These are phyloP conservation scores for Steatornis caripensis DNA, from an alignment of 2,113 vertebrate genomes.

Conservation along the genomic window DNA sequence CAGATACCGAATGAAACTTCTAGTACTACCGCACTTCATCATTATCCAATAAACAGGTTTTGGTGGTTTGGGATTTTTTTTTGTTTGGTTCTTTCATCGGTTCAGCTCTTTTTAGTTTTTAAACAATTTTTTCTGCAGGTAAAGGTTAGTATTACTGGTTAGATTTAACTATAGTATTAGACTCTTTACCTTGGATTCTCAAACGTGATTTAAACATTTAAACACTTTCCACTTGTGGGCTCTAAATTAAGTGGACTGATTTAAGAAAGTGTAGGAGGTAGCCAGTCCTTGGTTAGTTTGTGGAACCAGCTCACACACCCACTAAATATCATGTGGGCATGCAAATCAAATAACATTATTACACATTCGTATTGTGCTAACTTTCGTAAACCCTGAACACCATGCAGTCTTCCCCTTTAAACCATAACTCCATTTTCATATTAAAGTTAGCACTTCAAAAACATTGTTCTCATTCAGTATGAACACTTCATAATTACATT, in stretches of 20 bases:
- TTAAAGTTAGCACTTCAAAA: conserved; percentile 63
- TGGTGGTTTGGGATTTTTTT: neutral
- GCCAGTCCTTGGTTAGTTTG: neutral
- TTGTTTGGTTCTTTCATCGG: neutral
- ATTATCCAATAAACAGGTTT: neutral
- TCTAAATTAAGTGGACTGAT: neutral
- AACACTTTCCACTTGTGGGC: neutral
- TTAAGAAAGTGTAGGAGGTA: neutral
- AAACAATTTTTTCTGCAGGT: neutral
- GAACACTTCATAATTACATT: conserved; percentile 74
- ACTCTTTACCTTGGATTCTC: neutral
- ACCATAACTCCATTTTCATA: conserved; percentile 38
- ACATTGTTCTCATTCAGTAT: conserved; percentile 57
- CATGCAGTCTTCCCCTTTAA: conserved; percentile 11
- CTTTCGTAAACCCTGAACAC: neutral
- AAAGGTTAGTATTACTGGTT: neutral
- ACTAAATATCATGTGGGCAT: neutral
- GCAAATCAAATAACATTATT: neutral
- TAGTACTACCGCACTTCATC: neutral
- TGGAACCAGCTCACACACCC: neutral
- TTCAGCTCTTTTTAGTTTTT: neutral
- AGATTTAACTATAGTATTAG: neutral
- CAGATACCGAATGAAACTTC: neutral
- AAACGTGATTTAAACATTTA: neutral
- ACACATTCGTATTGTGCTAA: neutral